Evolutionary conservation across 2,888 invertebrate species (phyloP).

Genomic region (Hesperia comma): DNA sequence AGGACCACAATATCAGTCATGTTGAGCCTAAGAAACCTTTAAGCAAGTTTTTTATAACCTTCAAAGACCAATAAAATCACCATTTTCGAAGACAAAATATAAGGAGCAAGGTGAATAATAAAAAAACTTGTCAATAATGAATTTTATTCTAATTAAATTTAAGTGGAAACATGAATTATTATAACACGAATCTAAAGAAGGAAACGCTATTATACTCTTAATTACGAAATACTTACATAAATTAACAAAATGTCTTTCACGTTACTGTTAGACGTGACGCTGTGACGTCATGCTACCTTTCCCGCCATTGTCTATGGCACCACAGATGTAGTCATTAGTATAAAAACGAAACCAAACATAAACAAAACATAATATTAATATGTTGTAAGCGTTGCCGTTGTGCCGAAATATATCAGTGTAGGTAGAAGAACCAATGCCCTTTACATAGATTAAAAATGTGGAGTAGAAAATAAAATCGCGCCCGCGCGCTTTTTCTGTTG

Average conservation of each 20-base stretch:
- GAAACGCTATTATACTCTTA: constrained; percentile 82
- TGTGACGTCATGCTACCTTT: constrained; percentile 28
- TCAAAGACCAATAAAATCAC: too few relatives aligned
- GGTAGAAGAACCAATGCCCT: constrained; percentile 44
- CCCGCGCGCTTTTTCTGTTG: not conserved
- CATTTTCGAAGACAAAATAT: too few relatives aligned
- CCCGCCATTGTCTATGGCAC: constrained; percentile 64
- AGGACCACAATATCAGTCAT: too few relatives aligned
- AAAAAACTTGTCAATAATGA: constrained; percentile 75
- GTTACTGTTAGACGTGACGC: constrained; percentile 30
- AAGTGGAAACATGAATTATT: constrained; percentile 84
- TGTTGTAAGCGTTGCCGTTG: constrained; percentile 55
- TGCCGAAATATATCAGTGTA: constrained; percentile 55
- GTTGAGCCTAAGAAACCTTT: too few relatives aligned
- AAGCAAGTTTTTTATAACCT: too few relatives aligned
- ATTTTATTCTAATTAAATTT: constrained; percentile 82
- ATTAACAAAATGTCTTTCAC: constrained; percentile 82
- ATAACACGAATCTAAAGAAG: constrained; percentile 84
- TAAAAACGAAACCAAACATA: constrained; percentile 42
- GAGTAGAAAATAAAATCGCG: not conserved
- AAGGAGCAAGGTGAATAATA: constrained; percentile 50
- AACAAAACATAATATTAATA: constrained; percentile 46
- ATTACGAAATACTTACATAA: constrained; percentile 81
- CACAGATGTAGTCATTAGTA: constrained; percentile 45
- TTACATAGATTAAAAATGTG: constrained; percentile 5